Evolutionary conservation across 2,113 vertebrate species (phyloP), one percentile per base, ranked within the genome.

Genomic region (Halcyon senegalensis): DNA sequence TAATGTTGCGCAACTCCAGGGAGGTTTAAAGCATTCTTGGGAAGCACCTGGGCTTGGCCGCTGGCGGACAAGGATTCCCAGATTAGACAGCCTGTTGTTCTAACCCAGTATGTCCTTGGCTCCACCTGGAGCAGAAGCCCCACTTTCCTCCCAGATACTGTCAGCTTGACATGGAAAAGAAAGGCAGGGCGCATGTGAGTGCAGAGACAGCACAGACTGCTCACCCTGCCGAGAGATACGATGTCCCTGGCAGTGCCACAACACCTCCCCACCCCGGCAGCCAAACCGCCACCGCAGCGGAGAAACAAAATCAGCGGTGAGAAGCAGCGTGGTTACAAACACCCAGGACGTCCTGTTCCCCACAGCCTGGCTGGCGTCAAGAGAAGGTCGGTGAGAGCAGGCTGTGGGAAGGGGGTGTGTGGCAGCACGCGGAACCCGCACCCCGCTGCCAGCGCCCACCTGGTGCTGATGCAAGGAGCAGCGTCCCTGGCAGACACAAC

Each of bases 341-440:
- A 74, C 74, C 39, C 63, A 31, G 82, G 64, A 90, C 59, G 2
- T 33, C 13, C 20, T 0, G 24, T 93, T 94, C 93, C 87, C 0
- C 0, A n/a, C 1, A 0, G 72, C 73, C 51, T 8, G 23, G 76
- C 53, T 64, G 55, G 11, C 1, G 2, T 3, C 30, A 39, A 62
- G 58, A 88, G 53, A 46, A 73, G 69, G 76, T 58, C 43, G 73
- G 81, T 0, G 20, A 59, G 20, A 27, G 53, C 69, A 74, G 76
- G 51, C 39, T 16, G 43, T 37, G 82, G 74, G 73, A 77, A 82
- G 69, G 33, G 37, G 11, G 4, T 1, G 5, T 69, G 89, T 58
- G 84, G 63, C 6, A 16, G 78, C 55, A 37, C 62, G 87, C 20
- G 9, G 67, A 35, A 35, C 66, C 69, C 3, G 5, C 8, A 10